phyloP scores from a whole-genome alignment of 2,797 vertebrate species.

The Carduelis carduelis region DNA sequence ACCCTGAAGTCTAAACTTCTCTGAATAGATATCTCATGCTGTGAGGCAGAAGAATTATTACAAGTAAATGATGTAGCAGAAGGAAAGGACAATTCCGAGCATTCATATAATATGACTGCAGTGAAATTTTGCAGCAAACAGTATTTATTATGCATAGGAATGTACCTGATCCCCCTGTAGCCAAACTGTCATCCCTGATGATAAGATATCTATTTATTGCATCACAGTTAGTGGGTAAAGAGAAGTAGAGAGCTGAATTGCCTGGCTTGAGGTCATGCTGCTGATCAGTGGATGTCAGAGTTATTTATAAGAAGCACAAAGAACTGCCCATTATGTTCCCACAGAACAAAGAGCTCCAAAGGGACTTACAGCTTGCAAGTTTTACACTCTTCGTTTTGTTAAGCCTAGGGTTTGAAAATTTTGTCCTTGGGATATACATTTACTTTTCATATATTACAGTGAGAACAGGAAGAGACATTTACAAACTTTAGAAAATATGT shows the following conservation, averaged over 20 bases:
- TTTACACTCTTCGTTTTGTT: neutral
- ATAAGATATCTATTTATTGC: neutral
- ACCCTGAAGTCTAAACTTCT: neutral
- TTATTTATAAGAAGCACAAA: conserved; percentile 42
- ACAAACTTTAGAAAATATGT: neutral
- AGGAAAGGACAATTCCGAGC: neutral
- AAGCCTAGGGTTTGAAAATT: neutral
- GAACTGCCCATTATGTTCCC: neutral
- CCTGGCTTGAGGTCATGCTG: conserved; percentile 5
- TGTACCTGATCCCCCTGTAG: neutral
- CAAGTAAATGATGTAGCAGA: neutral
- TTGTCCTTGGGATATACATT: conserved; percentile 9
- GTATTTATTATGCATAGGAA: neutral
- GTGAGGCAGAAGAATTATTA: neutral
- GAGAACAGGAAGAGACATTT: neutral
- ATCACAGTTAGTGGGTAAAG: neutral
- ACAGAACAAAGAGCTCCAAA: conserved; percentile 1
- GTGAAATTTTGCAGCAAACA: neutral
- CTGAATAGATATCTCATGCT: neutral
- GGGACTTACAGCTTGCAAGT: neutral
- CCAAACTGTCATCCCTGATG: neutral
- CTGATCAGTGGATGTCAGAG: neutral
- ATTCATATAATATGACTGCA: neutral
- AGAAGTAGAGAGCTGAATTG: neutral
- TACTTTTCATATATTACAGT: neutral